phyloP scores from a whole-genome alignment of 2,797 vertebrate species.

The Clamator glandarius region DNA sequence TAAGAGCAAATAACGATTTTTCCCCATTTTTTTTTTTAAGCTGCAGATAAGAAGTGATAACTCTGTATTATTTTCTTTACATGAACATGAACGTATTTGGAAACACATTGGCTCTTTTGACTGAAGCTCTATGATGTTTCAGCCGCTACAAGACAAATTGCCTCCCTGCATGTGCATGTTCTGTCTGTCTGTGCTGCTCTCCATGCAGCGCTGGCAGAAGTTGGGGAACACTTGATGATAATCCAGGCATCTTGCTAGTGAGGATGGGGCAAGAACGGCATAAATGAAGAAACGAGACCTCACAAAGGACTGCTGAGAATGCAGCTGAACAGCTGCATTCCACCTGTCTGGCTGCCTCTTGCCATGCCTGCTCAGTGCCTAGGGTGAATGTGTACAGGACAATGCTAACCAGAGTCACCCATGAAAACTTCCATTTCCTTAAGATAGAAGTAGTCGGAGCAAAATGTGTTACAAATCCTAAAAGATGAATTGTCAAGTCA shows the following conservation, averaged over 20 bases:
- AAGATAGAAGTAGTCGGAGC: neutral
- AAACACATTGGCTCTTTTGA: no score
- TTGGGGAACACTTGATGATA: rapidly evolving
- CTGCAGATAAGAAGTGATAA: neutral
- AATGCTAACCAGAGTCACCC: neutral
- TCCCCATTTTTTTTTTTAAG: neutral
- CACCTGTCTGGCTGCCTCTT: no score
- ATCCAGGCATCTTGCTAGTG: neutral
- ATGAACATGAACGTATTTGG: rapidly evolving
- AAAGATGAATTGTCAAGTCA: neutral
- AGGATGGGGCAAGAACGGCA: neutral
- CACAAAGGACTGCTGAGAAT: rapidly evolving
- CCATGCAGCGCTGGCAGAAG: rapidly evolving
- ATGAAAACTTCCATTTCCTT: neutral
- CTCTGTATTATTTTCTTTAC: neutral
- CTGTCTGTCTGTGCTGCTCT: rapidly evolving
- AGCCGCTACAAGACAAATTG: rapidly evolving
- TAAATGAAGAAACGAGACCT: no score
- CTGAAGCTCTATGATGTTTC: neutral
- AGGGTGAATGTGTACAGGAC: no score
- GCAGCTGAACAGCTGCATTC: no score
- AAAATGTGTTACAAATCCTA: neutral
- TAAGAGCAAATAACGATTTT: neutral
- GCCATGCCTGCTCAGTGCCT: no score
- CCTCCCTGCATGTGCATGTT: rapidly evolving